Evolutionary conservation across 2,888 invertebrate genomes (phyloP), one percentile per base, ranked within the genome.

Genomic region (Drepanosiphum platanoidis): DNA sequence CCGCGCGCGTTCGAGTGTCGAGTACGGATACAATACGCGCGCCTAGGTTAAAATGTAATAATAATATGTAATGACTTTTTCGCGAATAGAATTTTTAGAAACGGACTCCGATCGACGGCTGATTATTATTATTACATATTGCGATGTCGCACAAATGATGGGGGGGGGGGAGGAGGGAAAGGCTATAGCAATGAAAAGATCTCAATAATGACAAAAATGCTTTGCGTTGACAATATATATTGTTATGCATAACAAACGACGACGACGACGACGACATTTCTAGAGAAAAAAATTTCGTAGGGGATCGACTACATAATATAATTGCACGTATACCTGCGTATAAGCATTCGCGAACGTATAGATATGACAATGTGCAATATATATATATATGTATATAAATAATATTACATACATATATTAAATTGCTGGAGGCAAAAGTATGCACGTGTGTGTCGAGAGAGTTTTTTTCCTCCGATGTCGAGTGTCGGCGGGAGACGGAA

Each of bases 341-440:
- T 30, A 11, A 4, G 64, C 3, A 27, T 27, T 22, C 27, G 27
- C 27, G 61, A 9, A 2, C 27, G 61, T 22, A 18, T 18, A 22
- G 18, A 22, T 46, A 22, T 66, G n/a, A 18, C 30, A 4, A 30
- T 78, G 32, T 42, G 13, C 30, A 30, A 64, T 27, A 32, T 61
- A 27, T 42, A 11, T 42, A 11, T 42, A 11, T 42, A 11, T 42
- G 42, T 42, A 11, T 64, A 15, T 61, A 11, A 42, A 42, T 9
- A 11, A 42, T 7, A 42, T 46, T 46, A 46, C 46, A 13, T 64
- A 27, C 3, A 64, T 32, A 58, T 84, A 84, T 84, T 77, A 84
- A 77, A 84, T 77, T 77, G 68, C 68, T 77, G 8, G 36, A 52
- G 77, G 84, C 77, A 32, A 70, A 83, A 77, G 36, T 75, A 75